Percentiles rank a stretch among this genome's conserved stretches.
Conservation (phyloP, 1,140 invertebrate genomes). For the Hirudo medicinalis region DNA sequence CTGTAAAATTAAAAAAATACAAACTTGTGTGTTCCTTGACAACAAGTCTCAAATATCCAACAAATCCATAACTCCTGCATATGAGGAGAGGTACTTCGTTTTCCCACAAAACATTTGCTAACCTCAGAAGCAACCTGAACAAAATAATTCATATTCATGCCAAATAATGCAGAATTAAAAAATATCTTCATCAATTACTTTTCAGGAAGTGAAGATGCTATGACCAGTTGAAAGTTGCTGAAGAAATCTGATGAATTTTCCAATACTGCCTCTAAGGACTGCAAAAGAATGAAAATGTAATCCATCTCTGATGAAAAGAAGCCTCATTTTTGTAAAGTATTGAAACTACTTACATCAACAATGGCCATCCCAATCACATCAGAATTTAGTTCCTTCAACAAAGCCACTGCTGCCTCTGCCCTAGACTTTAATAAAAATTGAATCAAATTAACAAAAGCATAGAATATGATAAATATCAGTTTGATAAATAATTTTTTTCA, state of each 20-base stretch:
- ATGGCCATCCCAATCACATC: slow-evolving; percentile 84
- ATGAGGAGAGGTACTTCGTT: slow-evolving; percentile 69
- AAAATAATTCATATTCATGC: not conserved
- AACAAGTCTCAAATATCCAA: slow-evolving; percentile 80
- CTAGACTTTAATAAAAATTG: slow-evolving; percentile 46
- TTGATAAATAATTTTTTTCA: too few species aligned
- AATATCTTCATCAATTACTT: slow-evolving; percentile 47
- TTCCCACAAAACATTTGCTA: slow-evolving; percentile 72
- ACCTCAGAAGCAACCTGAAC: slow-evolving; percentile 51
- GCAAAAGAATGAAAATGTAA: not conserved
- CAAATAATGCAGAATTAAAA: slow-evolving; percentile 7
- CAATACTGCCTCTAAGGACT: slow-evolving; percentile 63
- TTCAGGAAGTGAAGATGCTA: slow-evolving; percentile 70
- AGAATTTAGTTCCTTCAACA: slow-evolving; percentile 77
- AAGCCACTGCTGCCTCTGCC: slow-evolving; percentile 64
- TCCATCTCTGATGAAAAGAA: not conserved
- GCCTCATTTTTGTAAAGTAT: not conserved
- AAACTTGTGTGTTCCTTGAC: slow-evolving; percentile 65
- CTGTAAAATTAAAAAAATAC: not conserved
- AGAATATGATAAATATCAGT: too few species aligned
- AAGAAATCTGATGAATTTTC: slow-evolving; percentile 76
- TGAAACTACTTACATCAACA: slow-evolving; percentile 51
- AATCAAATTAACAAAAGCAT: too few species aligned
- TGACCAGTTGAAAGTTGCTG: slow-evolving; percentile 69
- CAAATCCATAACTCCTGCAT: slow-evolving; percentile 75